Evolutionary conservation across 2,797 vertebrate species (phyloP), one percentile per base, ranked within the genome.

Genomic region (Gila robusta): DNA sequence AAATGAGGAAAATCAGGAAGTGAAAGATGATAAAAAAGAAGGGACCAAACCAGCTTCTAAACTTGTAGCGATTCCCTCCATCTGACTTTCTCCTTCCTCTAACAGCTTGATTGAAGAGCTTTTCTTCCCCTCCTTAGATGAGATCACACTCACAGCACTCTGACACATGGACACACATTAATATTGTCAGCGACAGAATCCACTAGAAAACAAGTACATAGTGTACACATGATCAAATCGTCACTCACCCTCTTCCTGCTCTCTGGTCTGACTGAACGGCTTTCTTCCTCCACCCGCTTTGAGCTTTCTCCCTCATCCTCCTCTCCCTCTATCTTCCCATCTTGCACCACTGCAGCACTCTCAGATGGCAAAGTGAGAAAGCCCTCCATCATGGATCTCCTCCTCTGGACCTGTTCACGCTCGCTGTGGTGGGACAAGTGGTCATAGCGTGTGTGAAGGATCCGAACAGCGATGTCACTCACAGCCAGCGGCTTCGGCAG

Each of bases 401-500:
- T 84, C 82, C 19, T 2, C 74, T 56, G 37, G n/a, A 78, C 64
- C 82, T 87, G 89, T 64, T 83, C 69, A 82, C 86, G 84, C 77
- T 26, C 89, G 44, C 89, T 90, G 23, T 94, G 92, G 0, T 93
- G 91, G 0, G 97, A 96, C 35, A 98, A 17, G 6, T 98, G 98
- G 87, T 99, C 97, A 0, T 97, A 97, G n/a, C 0, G 88, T 0
- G 97, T 97, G 90, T 98, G 96, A 8, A 99, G 91, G 83, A 98
- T 89, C 5, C 96, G 93, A 1, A 99, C 69, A 0, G 95, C 96
- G 0, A 98, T 79, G 2, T 93, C 88, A 56, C 94, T 95, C 77
- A 92, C 52, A 11, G 96, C 95, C 91, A 99, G 91, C 1, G 94
- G 91, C 88, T 93, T 95, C 4, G 98, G 97, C 86, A 99, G 93